Evolutionary conservation across 2,888 invertebrate genomes (phyloP), one percentile per base, ranked within the genome.

Genomic region (Eueremaeus valkanovi): DNA sequence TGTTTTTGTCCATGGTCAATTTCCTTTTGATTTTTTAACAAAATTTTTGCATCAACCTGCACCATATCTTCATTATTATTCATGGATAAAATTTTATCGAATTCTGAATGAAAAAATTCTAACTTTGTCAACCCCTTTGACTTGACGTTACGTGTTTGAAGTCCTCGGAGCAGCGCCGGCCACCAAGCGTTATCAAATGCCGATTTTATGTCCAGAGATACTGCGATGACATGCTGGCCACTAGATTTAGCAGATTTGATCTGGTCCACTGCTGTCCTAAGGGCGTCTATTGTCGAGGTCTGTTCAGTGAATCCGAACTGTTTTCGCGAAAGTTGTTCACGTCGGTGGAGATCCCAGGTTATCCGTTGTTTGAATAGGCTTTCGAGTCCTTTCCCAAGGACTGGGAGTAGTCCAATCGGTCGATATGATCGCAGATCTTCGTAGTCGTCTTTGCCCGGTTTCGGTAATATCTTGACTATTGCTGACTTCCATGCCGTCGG

Each of bases 231-330:
- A n/a, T n/a, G 13, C 6, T 49, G 9, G 24, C 9, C 42, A 24
- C 21, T 51, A 11, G 13, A 21, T 27, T 73, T 45, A 18, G 24
- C 24, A 21, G 3, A 9, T 21, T 42, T 55, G 29, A 73, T 73
- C 8, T 8, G 13, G 16, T 73, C 33, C 8, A 45, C 9, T 21
- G 27, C 45, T 3, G 18, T 24, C 1, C n/a, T 0, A 6, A 73
- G 1, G 2, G 73, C 73, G 1, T 45, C 27, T 1, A 29, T 3
- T n/a, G 49, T 45, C 8, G 73, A 73, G 24, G 11, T 73, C 27
- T 73, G 73, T 8, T n/a, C 29, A 1, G 29, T 55, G 33, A 73
- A 73, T 1, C 73, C 73, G 27, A 27, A 73, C 49, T 73, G 73
- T 18, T 49, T 49, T 1, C 9, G 1, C 2, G 24, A 29, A 6